Percentiles rank a stretch among this genome's conserved stretches.
These are phyloP conservation scores for Buceros bicornis DNA, from an alignment of 2,797 vertebrate species.

Conservation along the genomic window DNA sequence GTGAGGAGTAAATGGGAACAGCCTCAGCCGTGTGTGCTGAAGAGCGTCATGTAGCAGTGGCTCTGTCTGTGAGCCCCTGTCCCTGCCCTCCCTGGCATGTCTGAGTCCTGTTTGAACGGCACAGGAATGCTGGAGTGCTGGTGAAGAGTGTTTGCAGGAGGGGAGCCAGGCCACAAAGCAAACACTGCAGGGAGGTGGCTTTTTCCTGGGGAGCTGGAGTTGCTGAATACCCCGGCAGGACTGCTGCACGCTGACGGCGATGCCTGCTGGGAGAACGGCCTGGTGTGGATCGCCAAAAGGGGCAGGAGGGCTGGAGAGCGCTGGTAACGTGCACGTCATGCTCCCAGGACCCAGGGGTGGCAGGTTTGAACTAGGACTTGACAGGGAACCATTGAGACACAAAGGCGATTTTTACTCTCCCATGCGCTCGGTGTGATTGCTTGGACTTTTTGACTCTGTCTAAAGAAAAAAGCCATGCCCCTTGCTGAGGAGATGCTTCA, in stretches of 20 bases:
- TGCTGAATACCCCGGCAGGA: not conserved
- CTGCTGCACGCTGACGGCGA: not conserved
- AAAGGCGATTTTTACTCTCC: not conserved
- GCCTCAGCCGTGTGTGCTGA: not conserved
- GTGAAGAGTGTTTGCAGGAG: not conserved
- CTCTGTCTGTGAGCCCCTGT: not conserved
- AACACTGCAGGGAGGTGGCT: not conserved
- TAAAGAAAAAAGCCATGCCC: not conserved
- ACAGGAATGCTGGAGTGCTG: not conserved
- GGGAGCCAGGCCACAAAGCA: not conserved
- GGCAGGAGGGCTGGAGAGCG: not conserved
- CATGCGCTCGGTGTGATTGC: not conserved
- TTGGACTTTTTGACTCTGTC: not conserved
- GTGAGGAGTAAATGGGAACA: not conserved
- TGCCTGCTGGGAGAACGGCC: not conserved
- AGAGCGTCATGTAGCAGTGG: not conserved
- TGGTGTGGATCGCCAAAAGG: not conserved
- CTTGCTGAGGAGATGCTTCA: not conserved
- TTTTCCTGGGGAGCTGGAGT: not conserved
- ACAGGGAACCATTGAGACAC: not conserved
- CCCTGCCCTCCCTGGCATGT: not conserved
- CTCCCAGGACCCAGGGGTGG: not conserved
- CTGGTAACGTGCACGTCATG: rapidly evolving
- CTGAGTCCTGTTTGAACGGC: not conserved
- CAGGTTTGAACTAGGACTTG: not conserved